A percentile compares a stretch with the other conserved stretches of the same genome.
phyloP scores from a whole-genome alignment of 2,797 vertebrate species.

The Loriculus beryllinus region DNA sequence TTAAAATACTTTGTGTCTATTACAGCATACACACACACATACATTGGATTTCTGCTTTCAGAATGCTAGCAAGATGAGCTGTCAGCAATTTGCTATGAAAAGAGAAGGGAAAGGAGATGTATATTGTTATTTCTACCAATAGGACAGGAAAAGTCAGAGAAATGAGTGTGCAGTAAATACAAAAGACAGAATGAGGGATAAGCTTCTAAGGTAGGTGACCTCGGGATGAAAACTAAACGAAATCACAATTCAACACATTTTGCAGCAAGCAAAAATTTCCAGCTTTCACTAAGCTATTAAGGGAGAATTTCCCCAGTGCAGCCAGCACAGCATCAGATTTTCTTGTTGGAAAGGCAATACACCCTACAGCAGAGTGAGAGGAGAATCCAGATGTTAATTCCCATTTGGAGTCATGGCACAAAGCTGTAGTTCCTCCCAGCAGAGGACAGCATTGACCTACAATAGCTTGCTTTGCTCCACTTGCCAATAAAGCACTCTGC shows the following conservation, averaged over 20 bases:
- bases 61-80: background rate
- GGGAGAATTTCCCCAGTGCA: background rate
- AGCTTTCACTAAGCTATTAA: background rate
- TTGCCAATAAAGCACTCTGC: background rate
- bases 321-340: background rate
- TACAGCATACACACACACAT: background rate
- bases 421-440: slow-evolving; percentile 12
- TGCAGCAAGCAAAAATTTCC: background rate
- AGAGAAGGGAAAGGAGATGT: background rate
- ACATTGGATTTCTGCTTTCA: background rate
- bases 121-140: background rate
- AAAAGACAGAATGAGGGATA: background rate
- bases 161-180: background rate
- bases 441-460: slow-evolving; percentile 32
- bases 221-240: background rate
- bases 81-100: background rate
- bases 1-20: background rate
- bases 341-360: background rate
- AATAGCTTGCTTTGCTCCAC: background rate
- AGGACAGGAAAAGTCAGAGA: background rate
- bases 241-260: background rate
- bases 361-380: background rate
- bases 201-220: background rate
- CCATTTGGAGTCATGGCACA: background rate
- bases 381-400: background rate